phyloP scores from a whole-genome alignment of 53 echinoderm and acorn worm genomes.

The Temnopleurus reevesii region DNA sequence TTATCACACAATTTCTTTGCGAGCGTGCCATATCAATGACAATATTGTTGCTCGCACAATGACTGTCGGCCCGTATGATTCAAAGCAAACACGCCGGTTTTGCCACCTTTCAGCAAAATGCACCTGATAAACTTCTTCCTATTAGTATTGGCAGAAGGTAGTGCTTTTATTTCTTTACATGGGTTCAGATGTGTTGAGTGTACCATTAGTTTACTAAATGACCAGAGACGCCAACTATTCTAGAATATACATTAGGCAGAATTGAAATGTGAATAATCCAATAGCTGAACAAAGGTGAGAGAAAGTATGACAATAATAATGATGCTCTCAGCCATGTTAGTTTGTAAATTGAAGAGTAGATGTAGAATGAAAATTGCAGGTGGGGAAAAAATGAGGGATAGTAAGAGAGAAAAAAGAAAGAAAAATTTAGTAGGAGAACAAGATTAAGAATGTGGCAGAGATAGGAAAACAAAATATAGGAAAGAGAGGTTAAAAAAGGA shows the following conservation, averaged over 20 bases:
- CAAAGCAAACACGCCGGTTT: not conserved
- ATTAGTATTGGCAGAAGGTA: not conserved
- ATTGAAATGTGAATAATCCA: too few species aligned
- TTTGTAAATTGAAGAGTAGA: too few species aligned
- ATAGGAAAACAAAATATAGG: not conserved
- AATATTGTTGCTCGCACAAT: not conserved
- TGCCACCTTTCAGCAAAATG: not conserved
- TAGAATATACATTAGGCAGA: too few species aligned
- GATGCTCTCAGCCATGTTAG: too few species aligned
- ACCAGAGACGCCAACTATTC: too few species aligned
- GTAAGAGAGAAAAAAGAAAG: not conserved
- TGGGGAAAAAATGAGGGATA: too few species aligned
- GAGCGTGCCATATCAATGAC: not conserved
- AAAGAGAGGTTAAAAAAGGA: not conserved
- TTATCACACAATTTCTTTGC: not conserved
- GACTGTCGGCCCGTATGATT: not conserved
- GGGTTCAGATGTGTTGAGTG: too few species aligned
- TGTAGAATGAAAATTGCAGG: too few species aligned
- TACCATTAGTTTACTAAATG: too few species aligned
- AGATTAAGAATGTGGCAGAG: not conserved
- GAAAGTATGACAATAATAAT: too few species aligned
- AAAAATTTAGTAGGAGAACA: not conserved
- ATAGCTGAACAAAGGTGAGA: too few species aligned
- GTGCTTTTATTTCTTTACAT: too few species aligned
- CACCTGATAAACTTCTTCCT: constrained; percentile 20